These are phyloP conservation scores for Solea senegalensis DNA, from an alignment of 2,113 vertebrate genomes.

Conservation along the genomic window DNA sequence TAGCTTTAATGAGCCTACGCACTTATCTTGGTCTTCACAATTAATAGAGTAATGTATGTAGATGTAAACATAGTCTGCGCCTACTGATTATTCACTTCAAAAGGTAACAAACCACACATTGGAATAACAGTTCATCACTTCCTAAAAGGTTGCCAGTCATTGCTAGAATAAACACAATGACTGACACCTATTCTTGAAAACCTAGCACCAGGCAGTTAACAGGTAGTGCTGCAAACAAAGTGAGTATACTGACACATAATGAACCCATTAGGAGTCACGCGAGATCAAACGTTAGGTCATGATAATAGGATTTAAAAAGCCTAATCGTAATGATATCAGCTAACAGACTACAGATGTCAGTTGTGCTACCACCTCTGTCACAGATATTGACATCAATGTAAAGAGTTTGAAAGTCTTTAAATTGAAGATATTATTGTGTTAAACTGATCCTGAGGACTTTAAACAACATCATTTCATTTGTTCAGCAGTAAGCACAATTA, in stretches of 20 bases:
- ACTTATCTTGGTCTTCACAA: conserved; percentile 10
- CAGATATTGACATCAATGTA: conserved; percentile 27
- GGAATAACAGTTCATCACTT: neutral
- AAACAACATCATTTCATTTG: neutral
- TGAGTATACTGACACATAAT: conserved; percentile 38
- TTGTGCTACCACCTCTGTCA: conserved; percentile 25
- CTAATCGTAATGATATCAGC: conserved; percentile 45
- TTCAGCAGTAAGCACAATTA: conserved; percentile 3
- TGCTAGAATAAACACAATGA: conserved; percentile 24
- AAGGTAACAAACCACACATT: neutral
- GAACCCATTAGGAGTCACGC: conserved; percentile 52
- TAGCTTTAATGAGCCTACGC: neutral
- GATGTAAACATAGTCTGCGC: conserved; percentile 3
- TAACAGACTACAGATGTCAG: conserved; percentile 28
- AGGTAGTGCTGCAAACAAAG: conserved; percentile 42
- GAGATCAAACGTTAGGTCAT: conserved; percentile 43
- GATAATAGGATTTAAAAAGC: conserved; percentile 62
- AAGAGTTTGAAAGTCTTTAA: neutral
- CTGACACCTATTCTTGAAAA: conserved; percentile 27
- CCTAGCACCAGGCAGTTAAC: conserved; percentile 7
- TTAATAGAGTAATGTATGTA: neutral
- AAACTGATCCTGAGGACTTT: neutral
- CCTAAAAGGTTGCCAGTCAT: conserved; percentile 3
- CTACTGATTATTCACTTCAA: neutral
- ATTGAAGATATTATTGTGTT: neutral